These are phyloP conservation scores for Tiaroga cobitis DNA, from an alignment of 2,797 vertebrate genomes.

Conservation along the genomic window DNA sequence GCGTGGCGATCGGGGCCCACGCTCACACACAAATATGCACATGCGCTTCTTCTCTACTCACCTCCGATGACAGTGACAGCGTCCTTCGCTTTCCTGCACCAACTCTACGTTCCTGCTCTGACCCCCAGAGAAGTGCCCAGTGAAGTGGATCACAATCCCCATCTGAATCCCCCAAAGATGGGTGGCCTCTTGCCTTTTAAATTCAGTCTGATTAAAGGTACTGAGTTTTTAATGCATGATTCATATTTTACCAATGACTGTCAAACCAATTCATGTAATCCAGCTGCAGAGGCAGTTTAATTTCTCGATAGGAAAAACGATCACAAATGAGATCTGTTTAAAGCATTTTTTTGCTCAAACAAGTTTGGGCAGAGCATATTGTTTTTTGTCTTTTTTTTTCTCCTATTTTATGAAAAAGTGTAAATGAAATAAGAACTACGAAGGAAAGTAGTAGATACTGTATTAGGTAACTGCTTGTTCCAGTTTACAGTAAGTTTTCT, in stretches of 20 bases:
- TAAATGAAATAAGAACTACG: not conserved
- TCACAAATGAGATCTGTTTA: not conserved
- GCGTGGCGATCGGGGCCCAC: slow-evolving; percentile 71
- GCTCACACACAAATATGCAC: slow-evolving; percentile 26
- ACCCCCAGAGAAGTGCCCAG: slow-evolving; percentile 48
- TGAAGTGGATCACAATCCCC: slow-evolving; percentile 53
- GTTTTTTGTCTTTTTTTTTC: not conserved
- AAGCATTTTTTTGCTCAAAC: not conserved
- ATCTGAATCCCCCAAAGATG: slow-evolving; percentile 42
- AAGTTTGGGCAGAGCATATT: not conserved
- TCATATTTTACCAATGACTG: slow-evolving; percentile 5
- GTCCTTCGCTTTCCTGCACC: slow-evolving; percentile 56
- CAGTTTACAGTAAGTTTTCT: not conserved
- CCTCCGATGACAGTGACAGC: slow-evolving; percentile 45
- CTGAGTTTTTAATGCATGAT: slow-evolving; percentile 30
- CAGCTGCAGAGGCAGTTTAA: slow-evolving; percentile 1
- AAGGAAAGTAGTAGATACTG: not conserved
- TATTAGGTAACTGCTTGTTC: not conserved
- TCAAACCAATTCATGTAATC: not conserved
- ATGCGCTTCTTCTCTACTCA: slow-evolving; percentile 47
- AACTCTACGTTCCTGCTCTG: slow-evolving; percentile 51
- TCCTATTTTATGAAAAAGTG: not conserved
- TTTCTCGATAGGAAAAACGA: not conserved
- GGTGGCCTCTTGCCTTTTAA: slow-evolving; percentile 33
- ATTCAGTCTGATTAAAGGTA: slow-evolving; percentile 20